Evolutionary conservation across 2,797 vertebrate species (phyloP).

Genomic region (Sphenopsis melanotis): DNA sequence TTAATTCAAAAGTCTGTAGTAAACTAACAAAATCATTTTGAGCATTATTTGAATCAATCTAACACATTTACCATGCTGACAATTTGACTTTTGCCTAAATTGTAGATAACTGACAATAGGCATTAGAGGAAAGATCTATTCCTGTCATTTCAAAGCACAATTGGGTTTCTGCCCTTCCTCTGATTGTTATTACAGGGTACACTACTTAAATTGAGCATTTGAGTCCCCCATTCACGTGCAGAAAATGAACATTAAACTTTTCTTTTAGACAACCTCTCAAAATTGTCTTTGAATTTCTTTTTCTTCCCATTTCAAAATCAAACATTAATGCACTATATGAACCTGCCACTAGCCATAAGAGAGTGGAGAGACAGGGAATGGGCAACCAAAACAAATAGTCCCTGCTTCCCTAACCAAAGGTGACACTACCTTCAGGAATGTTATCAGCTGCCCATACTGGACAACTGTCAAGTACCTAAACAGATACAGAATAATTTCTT

Average conservation of each 20-base stretch:
- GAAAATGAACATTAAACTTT: background rate
- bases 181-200: background rate
- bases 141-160: background rate
- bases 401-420: background rate
- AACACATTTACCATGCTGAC: background rate
- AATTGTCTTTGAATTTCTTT: background rate
- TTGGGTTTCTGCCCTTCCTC: background rate
- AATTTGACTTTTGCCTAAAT: constrained; percentile 37
- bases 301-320: background rate
- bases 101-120: background rate
- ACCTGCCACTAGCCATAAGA: background rate
- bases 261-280: background rate
- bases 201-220: background rate
- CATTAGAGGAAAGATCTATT: background rate
- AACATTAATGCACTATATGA: background rate
- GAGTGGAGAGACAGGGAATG: background rate
- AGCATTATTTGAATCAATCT: constrained; percentile 22
- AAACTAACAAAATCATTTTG: background rate
- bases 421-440: background rate
- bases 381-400: background rate
- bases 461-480: background rate
- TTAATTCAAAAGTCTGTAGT: constrained; percentile 17
- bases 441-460: background rate
- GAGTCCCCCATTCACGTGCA: background rate
- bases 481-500: background rate